Percentiles rank a stretch among this genome's conserved stretches.
Conservation (phyloP, 2,888 invertebrate genomes). For the Syrista parreyssii region DNA sequence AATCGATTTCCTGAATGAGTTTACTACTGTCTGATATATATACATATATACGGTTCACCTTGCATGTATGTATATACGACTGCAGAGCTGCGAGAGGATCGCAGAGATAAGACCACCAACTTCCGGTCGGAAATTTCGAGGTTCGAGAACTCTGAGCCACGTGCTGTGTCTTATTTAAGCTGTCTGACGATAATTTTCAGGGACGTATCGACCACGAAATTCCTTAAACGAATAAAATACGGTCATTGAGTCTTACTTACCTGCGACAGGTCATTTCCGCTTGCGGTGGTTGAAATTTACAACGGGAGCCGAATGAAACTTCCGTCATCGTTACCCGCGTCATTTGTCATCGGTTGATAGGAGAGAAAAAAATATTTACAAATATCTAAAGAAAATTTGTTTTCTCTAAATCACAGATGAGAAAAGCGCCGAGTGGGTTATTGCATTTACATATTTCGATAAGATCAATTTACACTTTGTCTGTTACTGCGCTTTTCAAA, state of each 20-base stretch:
- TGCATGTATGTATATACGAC: not conserved
- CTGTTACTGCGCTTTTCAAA: not conserved
- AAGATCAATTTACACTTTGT: not conserved
- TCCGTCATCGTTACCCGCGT: not conserved
- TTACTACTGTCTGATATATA: not conserved
- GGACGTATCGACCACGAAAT: not conserved
- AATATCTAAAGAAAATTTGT: not conserved
- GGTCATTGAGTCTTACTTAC: conserved; percentile 1
- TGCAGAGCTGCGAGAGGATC: not conserved
- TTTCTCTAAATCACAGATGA: no score
- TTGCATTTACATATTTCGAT: not conserved
- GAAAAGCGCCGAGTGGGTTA: not conserved
- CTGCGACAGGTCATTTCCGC: conserved; percentile 3
- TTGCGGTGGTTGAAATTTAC: not conserved
- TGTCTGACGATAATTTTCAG: not conserved
- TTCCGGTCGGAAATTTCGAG: not conserved
- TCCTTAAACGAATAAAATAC: conserved; percentile 1
- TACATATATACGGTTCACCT: not conserved
- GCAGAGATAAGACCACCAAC: not conserved
- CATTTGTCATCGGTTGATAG: not conserved
- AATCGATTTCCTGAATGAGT: not conserved
- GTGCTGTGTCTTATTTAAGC: not conserved
- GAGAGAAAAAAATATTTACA: not conserved
- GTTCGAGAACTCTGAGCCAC: not conserved
- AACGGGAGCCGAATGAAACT: not conserved